A percentile compares a stretch with the other conserved stretches of the same genome.
Conservation (phyloP, 2,113 vertebrate species). For the Leptocoma aspasia region DNA sequence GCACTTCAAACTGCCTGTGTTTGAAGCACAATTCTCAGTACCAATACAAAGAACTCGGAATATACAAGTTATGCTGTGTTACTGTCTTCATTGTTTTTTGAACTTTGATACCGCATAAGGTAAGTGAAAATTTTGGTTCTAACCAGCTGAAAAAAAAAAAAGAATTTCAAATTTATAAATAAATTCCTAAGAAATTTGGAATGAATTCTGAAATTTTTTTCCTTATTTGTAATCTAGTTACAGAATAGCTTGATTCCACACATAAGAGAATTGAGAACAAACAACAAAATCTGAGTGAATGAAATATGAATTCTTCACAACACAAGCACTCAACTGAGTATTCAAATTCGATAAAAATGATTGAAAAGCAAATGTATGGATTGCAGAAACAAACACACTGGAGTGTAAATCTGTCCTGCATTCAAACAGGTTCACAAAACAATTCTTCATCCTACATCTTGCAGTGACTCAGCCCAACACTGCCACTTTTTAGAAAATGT, state of each 20-base stretch:
- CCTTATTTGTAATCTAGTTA: not conserved
- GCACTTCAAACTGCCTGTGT: not conserved
- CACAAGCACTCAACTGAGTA: not conserved
- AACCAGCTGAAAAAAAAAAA: not conserved
- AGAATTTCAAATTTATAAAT: not conserved
- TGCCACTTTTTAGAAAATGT: conserved; percentile 48
- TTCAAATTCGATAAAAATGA: not conserved
- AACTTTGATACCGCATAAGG: not conserved
- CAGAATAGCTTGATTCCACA: not conserved
- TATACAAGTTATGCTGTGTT: not conserved
- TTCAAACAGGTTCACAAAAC: not conserved
- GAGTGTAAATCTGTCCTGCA: not conserved
- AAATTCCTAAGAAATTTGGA: not conserved
- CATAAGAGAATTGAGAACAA: not conserved
- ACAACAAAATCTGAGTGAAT: not conserved
- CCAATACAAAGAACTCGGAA: not conserved
- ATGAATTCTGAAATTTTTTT: not conserved
- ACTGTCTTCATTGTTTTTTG: not conserved
- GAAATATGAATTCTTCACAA: not conserved
- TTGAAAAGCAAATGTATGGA: not conserved
- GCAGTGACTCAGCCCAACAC: not conserved
- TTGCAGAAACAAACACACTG: not conserved
- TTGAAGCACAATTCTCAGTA: not conserved
- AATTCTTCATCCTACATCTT: conserved; percentile 18
- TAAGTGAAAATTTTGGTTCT: not conserved